These are phyloP conservation scores for Aphelenchoides bicaudatus DNA, from an alignment of 2,888 invertebrate species.

Conservation along the genomic window DNA sequence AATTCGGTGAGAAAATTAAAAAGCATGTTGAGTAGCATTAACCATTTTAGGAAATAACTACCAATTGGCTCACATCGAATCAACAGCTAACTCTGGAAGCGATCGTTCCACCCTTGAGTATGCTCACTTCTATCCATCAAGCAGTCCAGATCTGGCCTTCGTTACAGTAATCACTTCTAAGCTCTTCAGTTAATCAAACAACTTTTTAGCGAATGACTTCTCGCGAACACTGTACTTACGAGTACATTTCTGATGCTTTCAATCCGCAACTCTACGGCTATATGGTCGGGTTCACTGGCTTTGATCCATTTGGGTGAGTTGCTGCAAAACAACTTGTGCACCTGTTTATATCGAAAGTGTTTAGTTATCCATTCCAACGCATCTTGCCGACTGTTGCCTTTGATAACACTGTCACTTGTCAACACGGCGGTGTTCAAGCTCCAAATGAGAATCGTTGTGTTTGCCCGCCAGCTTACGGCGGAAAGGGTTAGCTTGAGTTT, in stretches of 20 bases:
- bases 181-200: not conserved
- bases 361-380: slow-evolving; percentile 43
- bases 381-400: slow-evolving; percentile 38
- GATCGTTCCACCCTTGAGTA: slow-evolving; percentile 32
- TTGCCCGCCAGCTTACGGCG: slow-evolving; percentile 38
- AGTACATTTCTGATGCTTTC: slow-evolving; percentile 40
- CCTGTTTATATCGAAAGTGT: too few relatives aligned
- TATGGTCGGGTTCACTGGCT: slow-evolving; percentile 7
- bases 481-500: slow-evolving; percentile 33
- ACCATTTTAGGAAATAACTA: slow-evolving; percentile 31
- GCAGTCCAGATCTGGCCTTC: not conserved
- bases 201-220: slow-evolving; percentile 10
- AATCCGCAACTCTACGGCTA: slow-evolving; percentile 22
- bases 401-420: slow-evolving; percentile 30
- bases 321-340: too few relatives aligned
- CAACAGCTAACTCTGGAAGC: slow-evolving; percentile 16
- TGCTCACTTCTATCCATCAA: slow-evolving; percentile 22
- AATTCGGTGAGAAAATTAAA: not conserved
- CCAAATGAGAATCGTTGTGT: slow-evolving; percentile 31
- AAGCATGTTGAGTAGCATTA: slow-evolving; percentile 10
- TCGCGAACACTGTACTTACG: slow-evolving; percentile 38
- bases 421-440: slow-evolving; percentile 41
- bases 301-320: too few relatives aligned
- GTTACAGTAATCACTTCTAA: slow-evolving; percentile 5
- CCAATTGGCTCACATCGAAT: slow-evolving; percentile 33